Conservation (phyloP, 2,113 vertebrate species). For the Hippolais icterina region DNA sequence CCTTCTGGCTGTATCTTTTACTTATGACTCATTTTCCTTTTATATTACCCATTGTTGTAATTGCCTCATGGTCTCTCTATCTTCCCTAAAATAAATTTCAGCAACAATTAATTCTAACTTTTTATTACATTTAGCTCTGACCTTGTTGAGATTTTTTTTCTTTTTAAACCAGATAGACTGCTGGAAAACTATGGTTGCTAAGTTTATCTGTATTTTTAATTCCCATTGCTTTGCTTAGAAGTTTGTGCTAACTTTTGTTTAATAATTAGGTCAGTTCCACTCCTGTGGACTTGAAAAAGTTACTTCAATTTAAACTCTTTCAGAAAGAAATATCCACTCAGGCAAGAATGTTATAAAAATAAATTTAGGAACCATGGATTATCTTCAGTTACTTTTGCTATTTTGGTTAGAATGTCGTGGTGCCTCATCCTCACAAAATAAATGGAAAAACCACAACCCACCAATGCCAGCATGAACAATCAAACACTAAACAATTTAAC, state of each 20-base stretch:
- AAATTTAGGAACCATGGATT: not conserved
- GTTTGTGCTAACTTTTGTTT: not conserved
- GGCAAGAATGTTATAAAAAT: not conserved
- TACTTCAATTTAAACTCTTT: not conserved
- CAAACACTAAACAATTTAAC: not conserved
- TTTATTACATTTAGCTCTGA: not conserved
- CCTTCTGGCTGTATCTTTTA: not conserved
- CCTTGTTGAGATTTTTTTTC: not conserved
- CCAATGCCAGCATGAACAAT: not conserved
- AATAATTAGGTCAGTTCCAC: not conserved
- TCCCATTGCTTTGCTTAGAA: not conserved
- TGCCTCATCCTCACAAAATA: accelerated
- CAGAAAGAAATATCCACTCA: not conserved
- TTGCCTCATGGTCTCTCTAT: not conserved
- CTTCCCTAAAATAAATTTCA: not conserved
- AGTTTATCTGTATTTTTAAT: not conserved
- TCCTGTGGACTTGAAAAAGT: not conserved
- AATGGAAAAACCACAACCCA: not conserved
- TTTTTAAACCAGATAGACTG: not conserved
- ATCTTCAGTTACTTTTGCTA: not conserved
- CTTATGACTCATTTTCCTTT: not conserved
- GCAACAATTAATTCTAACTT: not conserved
- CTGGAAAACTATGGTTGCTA: not conserved
- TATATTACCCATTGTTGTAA: not conserved
- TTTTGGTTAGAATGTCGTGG: not conserved